phyloP scores from a whole-genome alignment of 2,888 invertebrate species.

The Agonopterix alstromeriana region DNA sequence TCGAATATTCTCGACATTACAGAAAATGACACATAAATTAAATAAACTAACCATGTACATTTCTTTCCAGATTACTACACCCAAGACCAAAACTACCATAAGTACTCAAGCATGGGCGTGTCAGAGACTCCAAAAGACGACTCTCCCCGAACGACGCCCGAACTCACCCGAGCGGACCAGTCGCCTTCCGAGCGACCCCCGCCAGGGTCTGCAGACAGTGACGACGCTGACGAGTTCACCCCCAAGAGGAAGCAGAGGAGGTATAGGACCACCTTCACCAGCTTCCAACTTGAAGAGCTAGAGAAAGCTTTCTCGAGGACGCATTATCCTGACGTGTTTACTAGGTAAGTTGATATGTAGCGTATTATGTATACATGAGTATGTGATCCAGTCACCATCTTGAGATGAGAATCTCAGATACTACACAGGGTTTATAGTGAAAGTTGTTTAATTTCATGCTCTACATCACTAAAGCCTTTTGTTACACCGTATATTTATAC shows the following conservation, averaged over 20 bases:
- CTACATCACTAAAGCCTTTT: too few species aligned
- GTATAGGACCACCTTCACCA: conserved; percentile 96
- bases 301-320: conserved; percentile 98
- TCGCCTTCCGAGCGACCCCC: conserved; percentile 70
- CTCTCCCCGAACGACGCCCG: conserved; percentile 64
- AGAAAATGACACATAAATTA: too few species aligned
- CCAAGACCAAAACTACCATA: conserved; percentile 51
- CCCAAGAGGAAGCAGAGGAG: conserved; percentile 93
- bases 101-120: conserved; percentile 55
- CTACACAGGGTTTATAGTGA: too few species aligned
- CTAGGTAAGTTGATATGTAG: conserved; percentile 79
- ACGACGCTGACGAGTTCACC: conserved; percentile 85
- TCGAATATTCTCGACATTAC: too few species aligned
- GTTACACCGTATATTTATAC: too few species aligned
- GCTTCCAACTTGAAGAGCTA: conserved; percentile 95
- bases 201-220: conserved; percentile 78
- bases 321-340: conserved; percentile 98
- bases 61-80: conserved; percentile 58
- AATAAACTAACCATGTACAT: too few species aligned
- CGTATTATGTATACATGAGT: background rate
- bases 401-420: too few species aligned
- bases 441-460: too few species aligned
- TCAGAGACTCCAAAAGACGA: conserved; percentile 57
- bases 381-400: background rate
- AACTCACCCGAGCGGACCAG: conserved; percentile 53